A percentile compares a stretch with the other conserved stretches of the same genome.
These are phyloP conservation scores for Leptonema lineaticorne DNA, from an alignment of 1,140 invertebrate genomes.

Conservation along the genomic window DNA sequence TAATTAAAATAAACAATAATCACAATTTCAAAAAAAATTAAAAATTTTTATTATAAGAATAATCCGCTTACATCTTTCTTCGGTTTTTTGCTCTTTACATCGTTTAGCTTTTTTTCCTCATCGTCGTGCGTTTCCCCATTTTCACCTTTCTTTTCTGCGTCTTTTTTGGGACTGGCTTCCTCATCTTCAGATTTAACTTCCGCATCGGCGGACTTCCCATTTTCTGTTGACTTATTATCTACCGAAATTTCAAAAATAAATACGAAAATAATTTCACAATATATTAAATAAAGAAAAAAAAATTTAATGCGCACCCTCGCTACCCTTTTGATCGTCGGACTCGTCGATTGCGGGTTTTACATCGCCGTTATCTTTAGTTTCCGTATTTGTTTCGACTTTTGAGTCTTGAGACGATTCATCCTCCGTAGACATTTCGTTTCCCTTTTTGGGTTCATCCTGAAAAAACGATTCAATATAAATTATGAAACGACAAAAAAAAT, in stretches of 20 bases:
- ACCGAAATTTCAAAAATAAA: conserved; percentile 11
- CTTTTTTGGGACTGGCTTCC: conserved; percentile 48
- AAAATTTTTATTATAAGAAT: neutral
- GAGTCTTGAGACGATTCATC: conserved; percentile 59
- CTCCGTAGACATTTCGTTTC: conserved; percentile 53
- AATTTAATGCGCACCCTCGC: conserved; percentile 20
- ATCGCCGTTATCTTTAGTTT: conserved; percentile 50
- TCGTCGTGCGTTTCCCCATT: conserved; percentile 39
- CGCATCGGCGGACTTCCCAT: conserved; percentile 32
- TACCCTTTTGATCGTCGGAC: conserved; percentile 43
- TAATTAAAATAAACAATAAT: conserved; percentile 3
- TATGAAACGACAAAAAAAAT: no score
- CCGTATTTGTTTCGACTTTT: conserved; percentile 53
- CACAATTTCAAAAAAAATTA: neutral
- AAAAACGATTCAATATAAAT: neutral
- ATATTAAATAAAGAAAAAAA: neutral
- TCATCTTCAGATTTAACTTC: conserved; percentile 37
- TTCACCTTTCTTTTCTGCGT: conserved; percentile 46
- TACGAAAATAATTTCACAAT: neutral
- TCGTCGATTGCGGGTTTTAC: conserved; percentile 51
- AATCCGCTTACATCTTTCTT: conserved; percentile 33
- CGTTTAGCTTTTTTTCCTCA: conserved; percentile 25
- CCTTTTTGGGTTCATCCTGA: conserved; percentile 57
- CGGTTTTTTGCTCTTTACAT: conserved; percentile 36
- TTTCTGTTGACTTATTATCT: conserved; percentile 25